phyloP scores from a whole-genome alignment of 2,888 invertebrate species.

The Liopterus haemorrhoidalis region DNA sequence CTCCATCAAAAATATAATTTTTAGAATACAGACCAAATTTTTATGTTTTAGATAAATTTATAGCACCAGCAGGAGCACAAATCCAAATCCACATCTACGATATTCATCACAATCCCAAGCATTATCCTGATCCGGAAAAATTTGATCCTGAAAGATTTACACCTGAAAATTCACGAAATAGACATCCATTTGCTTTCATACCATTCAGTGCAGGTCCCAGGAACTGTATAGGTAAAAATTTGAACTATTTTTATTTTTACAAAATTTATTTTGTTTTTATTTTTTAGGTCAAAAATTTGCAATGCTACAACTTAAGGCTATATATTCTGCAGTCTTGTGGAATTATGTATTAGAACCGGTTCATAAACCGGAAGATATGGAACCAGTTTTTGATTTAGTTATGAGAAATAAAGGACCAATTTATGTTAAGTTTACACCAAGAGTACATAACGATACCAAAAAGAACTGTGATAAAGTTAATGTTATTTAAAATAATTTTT shows the following conservation, averaged over 20 bases:
- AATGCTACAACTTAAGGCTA: slow-evolving; percentile 57
- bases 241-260: too few species aligned
- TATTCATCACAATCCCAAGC: slow-evolving; percentile 57
- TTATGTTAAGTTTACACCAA: slow-evolving; percentile 38
- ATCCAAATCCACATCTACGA: slow-evolving; percentile 57
- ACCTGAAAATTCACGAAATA: slow-evolving; percentile 49
- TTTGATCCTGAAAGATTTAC: slow-evolving; percentile 69
- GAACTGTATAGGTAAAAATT: slow-evolving; percentile 58
- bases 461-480: too few species aligned
- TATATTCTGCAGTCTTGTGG: slow-evolving; percentile 51
- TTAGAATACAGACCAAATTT: neutral
- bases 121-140: slow-evolving; percentile 58
- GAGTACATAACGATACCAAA: too few species aligned
- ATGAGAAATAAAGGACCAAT: slow-evolving; percentile 46
- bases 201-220: slow-evolving; percentile 65
- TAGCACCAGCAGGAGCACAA: slow-evolving; percentile 49
- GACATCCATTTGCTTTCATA: slow-evolving; percentile 60
- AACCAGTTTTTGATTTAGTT: slow-evolving; percentile 48
- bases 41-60: slow-evolving; percentile 44
- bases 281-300: slow-evolving; percentile 62
- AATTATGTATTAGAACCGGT: slow-evolving; percentile 50
- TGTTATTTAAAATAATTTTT: neutral
- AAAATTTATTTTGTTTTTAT: slow-evolving; percentile 20
- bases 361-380: slow-evolving; percentile 46
- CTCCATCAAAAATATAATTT: too few species aligned